These are phyloP conservation scores for Pao palembangensis DNA, from an alignment of 2,113 vertebrate species.

Conservation along the genomic window DNA sequence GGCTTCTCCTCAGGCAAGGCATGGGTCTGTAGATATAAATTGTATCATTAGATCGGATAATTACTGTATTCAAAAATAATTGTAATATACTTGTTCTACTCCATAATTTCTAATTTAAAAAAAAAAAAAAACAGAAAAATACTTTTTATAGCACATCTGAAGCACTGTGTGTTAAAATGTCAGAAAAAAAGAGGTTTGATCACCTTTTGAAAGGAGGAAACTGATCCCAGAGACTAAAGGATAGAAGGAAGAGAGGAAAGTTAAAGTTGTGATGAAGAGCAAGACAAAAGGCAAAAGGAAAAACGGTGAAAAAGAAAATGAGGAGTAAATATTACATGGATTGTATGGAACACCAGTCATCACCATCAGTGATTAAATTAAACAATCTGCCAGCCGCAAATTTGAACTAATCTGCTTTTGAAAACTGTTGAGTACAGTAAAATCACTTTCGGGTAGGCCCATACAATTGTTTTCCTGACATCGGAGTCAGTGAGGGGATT, in stretches of 20 bases:
- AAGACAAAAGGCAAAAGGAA: conserved; percentile 8
- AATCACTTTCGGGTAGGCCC: conserved; percentile 44
- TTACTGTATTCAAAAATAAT: background rate
- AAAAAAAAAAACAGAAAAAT: background rate
- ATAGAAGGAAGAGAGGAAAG: conserved; percentile 59
- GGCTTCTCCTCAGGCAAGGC: conserved; percentile 41
- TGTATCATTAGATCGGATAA: conserved; percentile 2
- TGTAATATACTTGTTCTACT: too few species aligned
- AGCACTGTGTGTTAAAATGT: background rate
- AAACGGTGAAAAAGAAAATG: conserved; percentile 4
- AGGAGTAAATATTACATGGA: conserved; percentile 22
- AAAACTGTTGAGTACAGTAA: conserved; percentile 10
- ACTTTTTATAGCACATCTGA: background rate
- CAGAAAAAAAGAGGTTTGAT: conserved; percentile 57
- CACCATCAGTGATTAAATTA: conserved; percentile 10
- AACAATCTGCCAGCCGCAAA: conserved; percentile 12
- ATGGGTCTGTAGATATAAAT: conserved; percentile 52
- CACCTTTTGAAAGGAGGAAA: conserved; percentile 83
- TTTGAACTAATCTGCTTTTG: conserved; percentile 39
- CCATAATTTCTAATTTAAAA: background rate
- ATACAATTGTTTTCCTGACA: conserved; percentile 51
- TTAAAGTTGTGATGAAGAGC: conserved; percentile 62
- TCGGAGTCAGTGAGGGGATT: conserved; percentile 23
- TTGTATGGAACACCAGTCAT: conserved; percentile 56
- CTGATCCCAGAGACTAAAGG: conserved; percentile 85